Percentiles rank a stretch among this genome's conserved stretches.
Conservation (phyloP, 2,888 invertebrate species). For the Emmelina monodactyla region DNA sequence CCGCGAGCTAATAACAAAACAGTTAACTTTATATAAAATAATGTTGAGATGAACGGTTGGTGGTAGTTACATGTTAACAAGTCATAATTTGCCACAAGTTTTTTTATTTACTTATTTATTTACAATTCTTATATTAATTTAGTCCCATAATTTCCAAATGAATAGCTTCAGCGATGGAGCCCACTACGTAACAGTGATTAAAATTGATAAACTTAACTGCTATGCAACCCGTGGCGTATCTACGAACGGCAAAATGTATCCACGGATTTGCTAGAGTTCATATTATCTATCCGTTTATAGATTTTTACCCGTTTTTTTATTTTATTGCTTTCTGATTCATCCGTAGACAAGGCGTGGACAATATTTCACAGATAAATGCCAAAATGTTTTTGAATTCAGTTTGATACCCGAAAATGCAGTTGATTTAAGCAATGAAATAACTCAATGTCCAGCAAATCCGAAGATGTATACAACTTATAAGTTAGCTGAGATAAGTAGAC, state of each 20-base stretch:
- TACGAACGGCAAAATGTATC: neutral
- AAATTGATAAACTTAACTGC: conserved; percentile 46
- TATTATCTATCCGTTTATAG: too few species aligned
- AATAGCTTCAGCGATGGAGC: conserved; percentile 25
- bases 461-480: too few species aligned
- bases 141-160: conserved; percentile 61
- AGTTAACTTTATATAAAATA: conserved; percentile 42
- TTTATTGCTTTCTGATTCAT: too few species aligned
- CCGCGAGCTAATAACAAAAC: conserved; percentile 38
- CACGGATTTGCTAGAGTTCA: neutral
- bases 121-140: conserved; percentile 61
- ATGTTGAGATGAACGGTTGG: conserved; percentile 46
- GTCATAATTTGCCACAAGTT: conserved; percentile 63
- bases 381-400: too few species aligned
- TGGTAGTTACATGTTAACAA: conserved; percentile 48
- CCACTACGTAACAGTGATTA: conserved; percentile 32
- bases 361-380: too few species aligned
- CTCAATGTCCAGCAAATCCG: too few species aligned
- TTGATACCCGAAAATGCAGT: too few species aligned
- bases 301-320: too few species aligned
- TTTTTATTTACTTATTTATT: conserved; percentile 48
- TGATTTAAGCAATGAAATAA: too few species aligned
- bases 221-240: neutral
- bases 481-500: too few species aligned
- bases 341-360: too few species aligned